phyloP scores from a whole-genome alignment of 2,113 vertebrate genomes.

The western clawed frog (Xenopus tropicalis) region UCB_Xtro_10.0 CM004446.2:41939001-41939500 shows the following conservation, averaged over 20 bases:
- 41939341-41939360: slow-evolving; percentile 53
- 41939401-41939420: slow-evolving; percentile 52
- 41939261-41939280: not conserved
- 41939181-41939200: too few relatives aligned
- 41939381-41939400: slow-evolving; percentile 53
- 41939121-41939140: too few relatives aligned
- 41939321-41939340: slow-evolving; percentile 57
- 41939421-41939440: slow-evolving; percentile 70
- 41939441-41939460: slow-evolving; percentile 45
- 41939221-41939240: not conserved
- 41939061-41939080: too few relatives aligned
- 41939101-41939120: too few relatives aligned
- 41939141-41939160: too few relatives aligned
- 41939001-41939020: too few relatives aligned
- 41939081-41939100: too few relatives aligned
- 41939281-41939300: slow-evolving; percentile 2
- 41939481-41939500: slow-evolving; percentile 52
- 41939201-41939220: too few relatives aligned
- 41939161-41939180: too few relatives aligned
- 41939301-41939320: slow-evolving; percentile 22
- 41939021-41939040: too few relatives aligned
- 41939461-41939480: slow-evolving; percentile 47
- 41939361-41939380: slow-evolving; percentile 48
- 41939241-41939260: not conserved
- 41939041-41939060: too few relatives aligned